phyloP scores from a whole-genome alignment of 1,140 invertebrate genomes.

The Apis laboriosa region DNA sequence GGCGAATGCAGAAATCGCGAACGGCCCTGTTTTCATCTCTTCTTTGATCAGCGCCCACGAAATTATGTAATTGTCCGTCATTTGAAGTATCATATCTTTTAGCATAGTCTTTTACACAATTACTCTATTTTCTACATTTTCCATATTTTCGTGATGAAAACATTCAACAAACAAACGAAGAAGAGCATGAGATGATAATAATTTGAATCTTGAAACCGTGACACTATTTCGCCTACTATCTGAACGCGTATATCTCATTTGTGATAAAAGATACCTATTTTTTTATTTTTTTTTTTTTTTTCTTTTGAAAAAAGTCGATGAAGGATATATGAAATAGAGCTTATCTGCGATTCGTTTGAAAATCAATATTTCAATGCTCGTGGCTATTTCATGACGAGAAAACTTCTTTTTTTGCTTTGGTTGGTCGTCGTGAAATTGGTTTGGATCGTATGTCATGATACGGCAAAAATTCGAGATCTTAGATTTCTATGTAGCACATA shows the following conservation, averaged over 20 bases:
- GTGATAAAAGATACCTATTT: too few relatives aligned
- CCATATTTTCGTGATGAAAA: too few relatives aligned
- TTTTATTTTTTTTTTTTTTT: too few relatives aligned
- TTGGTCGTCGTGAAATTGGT: constrained; percentile 15
- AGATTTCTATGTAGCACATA: neutral
- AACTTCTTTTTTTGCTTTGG: neutral
- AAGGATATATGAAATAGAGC: too few relatives aligned
- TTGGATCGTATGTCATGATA: neutral
- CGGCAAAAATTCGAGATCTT: constrained; percentile 22
- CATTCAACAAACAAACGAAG: neutral
- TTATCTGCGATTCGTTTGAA: too few relatives aligned
- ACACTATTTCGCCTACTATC: too few relatives aligned
- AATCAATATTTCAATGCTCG: neutral
- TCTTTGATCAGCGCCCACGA: constrained; percentile 35
- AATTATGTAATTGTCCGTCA: constrained; percentile 23
- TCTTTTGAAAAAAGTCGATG: too few relatives aligned
- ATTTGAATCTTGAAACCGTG: too few relatives aligned
- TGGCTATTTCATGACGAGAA: too few relatives aligned
- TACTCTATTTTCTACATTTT: neutral
- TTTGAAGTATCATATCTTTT: neutral
- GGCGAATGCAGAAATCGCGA: constrained; percentile 53
- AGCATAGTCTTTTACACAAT: neutral
- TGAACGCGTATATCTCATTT: too few relatives aligned
- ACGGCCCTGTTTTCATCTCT: constrained; percentile 51
- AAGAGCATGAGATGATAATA: too few relatives aligned